Evolutionary conservation across 2,797 vertebrate species (phyloP).

Genomic region (Schizothorax lantsangensis): DNA sequence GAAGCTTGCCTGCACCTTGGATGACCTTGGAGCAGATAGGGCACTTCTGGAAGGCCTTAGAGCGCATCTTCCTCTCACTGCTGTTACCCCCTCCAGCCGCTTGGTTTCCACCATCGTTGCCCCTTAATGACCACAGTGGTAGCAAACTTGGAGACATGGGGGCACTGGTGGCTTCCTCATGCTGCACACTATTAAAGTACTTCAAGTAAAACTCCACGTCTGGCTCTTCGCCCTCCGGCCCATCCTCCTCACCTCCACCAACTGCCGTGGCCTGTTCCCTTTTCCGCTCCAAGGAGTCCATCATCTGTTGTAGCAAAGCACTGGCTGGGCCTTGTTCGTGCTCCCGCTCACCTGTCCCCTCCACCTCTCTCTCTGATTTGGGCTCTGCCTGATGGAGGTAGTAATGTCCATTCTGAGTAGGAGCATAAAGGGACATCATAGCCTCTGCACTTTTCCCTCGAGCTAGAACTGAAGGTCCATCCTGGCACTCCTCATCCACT

Average conservation of each 20-base stretch:
- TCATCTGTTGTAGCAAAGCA: constrained; percentile 93
- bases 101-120: constrained; percentile 69
- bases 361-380: constrained; percentile 65
- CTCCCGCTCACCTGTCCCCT: constrained; percentile 74
- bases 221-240: constrained; percentile 85
- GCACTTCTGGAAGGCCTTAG: constrained; percentile 99
- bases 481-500: constrained; percentile 83
- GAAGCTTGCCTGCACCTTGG: constrained; percentile 98
- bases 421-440: constrained; percentile 78
- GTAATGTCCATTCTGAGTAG: constrained; percentile 91
- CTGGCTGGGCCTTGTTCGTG: constrained; percentile 88
- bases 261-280: constrained; percentile 77
- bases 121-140: constrained; percentile 76
- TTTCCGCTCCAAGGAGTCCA: constrained; percentile 90
- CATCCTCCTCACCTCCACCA: constrained; percentile 79
- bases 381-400: constrained; percentile 79
- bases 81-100: constrained; percentile 65
- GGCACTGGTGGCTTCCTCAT: constrained; percentile 81
- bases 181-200: constrained; percentile 91
- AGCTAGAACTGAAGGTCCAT: constrained; percentile 74
- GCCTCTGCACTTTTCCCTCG: constrained; percentile 76
- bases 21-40: constrained; percentile 99
- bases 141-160: constrained; percentile 77
- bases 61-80: constrained; percentile 97
- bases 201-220: constrained; percentile 99